Percentiles rank a stretch among this genome's conserved stretches.
These are phyloP conservation scores for Silurus meridionalis DNA, from an alignment of 2,113 vertebrate species.

Conservation along the genomic window DNA sequence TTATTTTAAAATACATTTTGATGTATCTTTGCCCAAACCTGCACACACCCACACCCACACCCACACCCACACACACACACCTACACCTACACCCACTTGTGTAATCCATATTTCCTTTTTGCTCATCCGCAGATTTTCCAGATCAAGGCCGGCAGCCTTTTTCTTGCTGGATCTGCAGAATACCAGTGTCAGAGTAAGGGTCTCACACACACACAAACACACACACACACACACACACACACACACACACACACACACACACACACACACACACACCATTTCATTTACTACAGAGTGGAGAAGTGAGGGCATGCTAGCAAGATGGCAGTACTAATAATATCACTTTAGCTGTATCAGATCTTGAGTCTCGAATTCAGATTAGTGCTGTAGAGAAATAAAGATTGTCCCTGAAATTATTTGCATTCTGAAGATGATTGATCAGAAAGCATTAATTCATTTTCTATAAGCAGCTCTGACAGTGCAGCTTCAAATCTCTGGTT, in stretches of 20 bases:
- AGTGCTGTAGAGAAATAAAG: neutral
- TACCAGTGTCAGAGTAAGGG: neutral
- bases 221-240: neutral
- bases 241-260: neutral
- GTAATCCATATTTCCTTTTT: neutral
- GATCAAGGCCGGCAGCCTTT: neutral
- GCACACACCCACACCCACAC: neutral
- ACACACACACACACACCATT: neutral
- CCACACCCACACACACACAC: neutral
- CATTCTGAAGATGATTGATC: neutral
- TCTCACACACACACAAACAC: constrained; percentile 4
- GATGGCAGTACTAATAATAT: neutral
- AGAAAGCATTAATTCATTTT: neutral
- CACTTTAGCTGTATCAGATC: neutral
- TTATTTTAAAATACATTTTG: no score
- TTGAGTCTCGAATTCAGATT: neutral
- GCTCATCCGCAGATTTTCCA: neutral
- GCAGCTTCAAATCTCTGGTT: neutral
- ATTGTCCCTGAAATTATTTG: neutral
- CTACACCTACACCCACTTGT: neutral
- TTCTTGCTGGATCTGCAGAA: neutral
- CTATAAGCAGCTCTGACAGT: neutral
- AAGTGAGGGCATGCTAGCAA: neutral
- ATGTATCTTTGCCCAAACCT: no score
- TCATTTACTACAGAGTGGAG: neutral